Conservation (phyloP, 2,113 vertebrate species). For the Taurulus bubalis region DNA sequence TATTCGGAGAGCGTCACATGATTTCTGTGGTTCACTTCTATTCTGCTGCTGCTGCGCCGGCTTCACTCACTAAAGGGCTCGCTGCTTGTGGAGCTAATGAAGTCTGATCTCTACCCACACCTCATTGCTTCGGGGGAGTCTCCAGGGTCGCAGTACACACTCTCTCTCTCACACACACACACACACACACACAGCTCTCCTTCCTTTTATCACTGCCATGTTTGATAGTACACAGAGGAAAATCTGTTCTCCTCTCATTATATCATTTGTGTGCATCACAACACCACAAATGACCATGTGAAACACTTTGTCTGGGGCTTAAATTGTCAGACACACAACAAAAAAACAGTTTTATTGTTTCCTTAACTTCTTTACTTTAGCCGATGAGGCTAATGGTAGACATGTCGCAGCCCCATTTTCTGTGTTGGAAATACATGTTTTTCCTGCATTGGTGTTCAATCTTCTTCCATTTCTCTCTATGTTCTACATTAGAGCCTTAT, state of each 20-base stretch:
- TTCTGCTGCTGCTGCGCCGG: conserved; percentile 2
- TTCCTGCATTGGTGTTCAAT: conserved; percentile 29
- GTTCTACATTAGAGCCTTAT: conserved; percentile 63
- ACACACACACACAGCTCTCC: background rate
- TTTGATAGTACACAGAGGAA: conserved; percentile 24
- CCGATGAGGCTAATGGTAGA: conserved; percentile 31
- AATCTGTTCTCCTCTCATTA: conserved; percentile 7
- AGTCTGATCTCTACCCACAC: conserved; percentile 57
- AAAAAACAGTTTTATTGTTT: conserved; percentile 1
- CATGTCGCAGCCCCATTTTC: conserved; percentile 24
- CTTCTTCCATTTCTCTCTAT: conserved; percentile 19
- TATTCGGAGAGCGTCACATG: background rate
- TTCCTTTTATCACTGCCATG: conserved; percentile 23
- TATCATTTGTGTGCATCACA: conserved; percentile 15
- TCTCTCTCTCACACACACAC: conserved; percentile 1
- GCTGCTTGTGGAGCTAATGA: conserved; percentile 55
- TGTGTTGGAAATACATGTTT: conserved; percentile 38
- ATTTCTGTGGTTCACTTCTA: background rate
- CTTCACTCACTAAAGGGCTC: background rate
- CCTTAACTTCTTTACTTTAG: conserved; percentile 14
- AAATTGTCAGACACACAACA: conserved; percentile 1
- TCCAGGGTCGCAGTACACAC: conserved; percentile 7
- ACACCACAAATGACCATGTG: background rate
- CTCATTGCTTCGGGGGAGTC: conserved; percentile 45
- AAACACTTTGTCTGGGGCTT: background rate